Evolutionary conservation across 2,797 vertebrate genomes (phyloP), one percentile per base, ranked within the genome.

Genomic region (Pseudocheirus occidentalis): DNA sequence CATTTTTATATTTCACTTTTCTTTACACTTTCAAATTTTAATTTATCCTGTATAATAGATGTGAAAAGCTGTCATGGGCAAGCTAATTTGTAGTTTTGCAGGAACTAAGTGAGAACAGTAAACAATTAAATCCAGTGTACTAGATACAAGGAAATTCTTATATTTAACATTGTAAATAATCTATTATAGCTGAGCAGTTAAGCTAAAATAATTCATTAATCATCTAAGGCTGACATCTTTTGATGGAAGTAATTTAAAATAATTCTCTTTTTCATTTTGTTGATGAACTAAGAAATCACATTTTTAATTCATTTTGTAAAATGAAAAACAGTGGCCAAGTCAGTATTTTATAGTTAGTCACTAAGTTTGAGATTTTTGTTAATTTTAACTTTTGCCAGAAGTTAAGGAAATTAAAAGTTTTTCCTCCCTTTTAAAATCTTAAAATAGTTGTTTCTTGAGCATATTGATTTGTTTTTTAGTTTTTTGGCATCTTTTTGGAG

Each of bases 341-440:
- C 55, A 5, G 18, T 16, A 73, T 73, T 40, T 16, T 73, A 1
- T 18, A 40, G n/a, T 40, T n/a, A 40, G 18, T 62, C 13, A 34
- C 31, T 40, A 73, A 66, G 73, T 50, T 81, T 81, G 40, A 66
- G 90, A 40, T 97, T 92, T 90, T 90, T 58, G 1, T 96, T 95
- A 93, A 95, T 94, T 95, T 96, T 94, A 1, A 94, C 91, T 92
- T 31, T 16, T 95, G 96, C 94, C 94, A 90, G 10, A 95, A 94
- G 92, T 4, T 94, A 11, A 73, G 95, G 27, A 10, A 6, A 57
- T 94, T 87, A 46, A 18, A 40, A 73, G 14, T 18, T 73, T 40
- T 40, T n/a, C 21, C 2, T 46, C 40, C 40, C 73, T 27, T 24
- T 46, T 95, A 94, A 95, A 95, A 59, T 12, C 14, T 91, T 90